These are phyloP conservation scores for Sebastes miniatus DNA, from an alignment of 2,797 vertebrate genomes.

Conservation along the genomic window DNA sequence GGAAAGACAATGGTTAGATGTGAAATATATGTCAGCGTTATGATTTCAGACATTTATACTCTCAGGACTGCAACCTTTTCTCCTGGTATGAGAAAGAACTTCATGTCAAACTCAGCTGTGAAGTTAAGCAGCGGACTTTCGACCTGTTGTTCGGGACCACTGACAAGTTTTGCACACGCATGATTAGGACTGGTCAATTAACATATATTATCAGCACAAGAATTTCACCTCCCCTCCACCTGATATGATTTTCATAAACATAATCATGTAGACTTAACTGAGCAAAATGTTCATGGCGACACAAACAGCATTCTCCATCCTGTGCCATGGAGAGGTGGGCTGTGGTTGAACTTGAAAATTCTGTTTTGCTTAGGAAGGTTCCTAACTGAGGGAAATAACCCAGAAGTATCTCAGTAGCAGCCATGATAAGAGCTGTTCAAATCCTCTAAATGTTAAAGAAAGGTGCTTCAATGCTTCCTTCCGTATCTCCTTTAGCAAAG, in stretches of 20 bases:
- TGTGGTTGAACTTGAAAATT: no score
- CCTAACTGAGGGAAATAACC: no score
- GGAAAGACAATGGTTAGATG: not conserved
- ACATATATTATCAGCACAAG: not conserved
- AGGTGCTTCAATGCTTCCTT: no score
- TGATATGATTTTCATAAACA: not conserved
- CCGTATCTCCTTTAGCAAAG: accelerated
- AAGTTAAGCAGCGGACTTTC: no score
- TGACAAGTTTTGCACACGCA: not conserved
- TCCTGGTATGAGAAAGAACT: not conserved
- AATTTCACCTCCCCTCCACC: not conserved
- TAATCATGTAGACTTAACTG: not conserved
- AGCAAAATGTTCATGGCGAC: accelerated
- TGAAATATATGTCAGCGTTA: not conserved
- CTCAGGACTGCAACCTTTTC: not conserved
- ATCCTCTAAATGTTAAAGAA: no score
- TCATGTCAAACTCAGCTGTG: not conserved
- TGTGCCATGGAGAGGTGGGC: no score
- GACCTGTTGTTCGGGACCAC: not conserved
- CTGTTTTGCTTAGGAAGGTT: accelerated
- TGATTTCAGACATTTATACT: not conserved
- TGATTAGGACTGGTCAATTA: not conserved
- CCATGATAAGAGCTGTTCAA: no score
- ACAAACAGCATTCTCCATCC: not conserved
- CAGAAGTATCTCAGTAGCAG: no score